These are phyloP conservation scores for Garrulus glandarius DNA, from an alignment of 2,797 vertebrate species.

Conservation along the genomic window DNA sequence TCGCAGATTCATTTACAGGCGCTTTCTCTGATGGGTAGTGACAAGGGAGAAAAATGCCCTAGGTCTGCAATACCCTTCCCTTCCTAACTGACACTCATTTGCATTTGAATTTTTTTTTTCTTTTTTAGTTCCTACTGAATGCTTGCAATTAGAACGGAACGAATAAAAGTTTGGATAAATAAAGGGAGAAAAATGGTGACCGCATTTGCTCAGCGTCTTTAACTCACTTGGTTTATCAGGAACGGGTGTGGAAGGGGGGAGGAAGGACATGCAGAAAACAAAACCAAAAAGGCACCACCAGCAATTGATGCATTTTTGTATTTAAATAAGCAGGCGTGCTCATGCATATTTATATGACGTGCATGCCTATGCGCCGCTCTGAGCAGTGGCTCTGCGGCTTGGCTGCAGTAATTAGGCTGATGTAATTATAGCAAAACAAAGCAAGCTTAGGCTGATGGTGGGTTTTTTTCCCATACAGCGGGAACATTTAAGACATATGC, in stretches of 20 bases:
- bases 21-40: constrained; percentile 36
- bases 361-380: constrained; percentile 58
- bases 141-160: not conserved
- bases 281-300: constrained; percentile 43
- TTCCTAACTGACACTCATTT: constrained; percentile 19
- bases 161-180: constrained; percentile 18
- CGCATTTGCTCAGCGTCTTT: not conserved
- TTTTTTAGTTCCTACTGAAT: not conserved
- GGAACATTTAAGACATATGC: constrained; percentile 74
- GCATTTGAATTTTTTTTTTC: not conserved
- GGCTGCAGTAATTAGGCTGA: constrained; percentile 73
- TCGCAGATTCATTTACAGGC: constrained; percentile 8
- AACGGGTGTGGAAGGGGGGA: not conserved
- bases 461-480: not conserved
- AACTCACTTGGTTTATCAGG: constrained; percentile 25
- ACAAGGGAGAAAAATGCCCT: constrained; percentile 52
- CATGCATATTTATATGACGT: constrained; percentile 74
- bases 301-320: constrained; percentile 70
- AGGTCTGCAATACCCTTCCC: constrained; percentile 48
- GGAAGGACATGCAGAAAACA: constrained; percentile 39
- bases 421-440: constrained; percentile 73
- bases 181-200: constrained; percentile 25
- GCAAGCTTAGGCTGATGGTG: constrained; percentile 37
- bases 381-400: constrained; percentile 63
- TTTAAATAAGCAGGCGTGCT: constrained; percentile 71